Conservation (phyloP, 2,888 invertebrate genomes). For the Mechanitis messenoides region DNA sequence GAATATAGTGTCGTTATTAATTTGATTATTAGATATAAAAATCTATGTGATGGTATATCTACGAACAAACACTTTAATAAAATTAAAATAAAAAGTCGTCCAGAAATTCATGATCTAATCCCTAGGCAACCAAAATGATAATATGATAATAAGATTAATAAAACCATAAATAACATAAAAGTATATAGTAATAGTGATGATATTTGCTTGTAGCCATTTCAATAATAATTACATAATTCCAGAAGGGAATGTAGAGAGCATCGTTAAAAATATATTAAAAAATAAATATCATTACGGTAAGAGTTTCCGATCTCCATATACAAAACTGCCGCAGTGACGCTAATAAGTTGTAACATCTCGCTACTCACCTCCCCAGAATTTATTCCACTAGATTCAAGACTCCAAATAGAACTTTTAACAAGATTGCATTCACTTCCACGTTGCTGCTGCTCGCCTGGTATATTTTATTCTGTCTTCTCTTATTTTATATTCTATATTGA, state of each 20-base stretch:
- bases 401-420: constrained; percentile 27
- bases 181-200: no score
- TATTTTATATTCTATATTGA: background rate
- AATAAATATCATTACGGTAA: constrained; percentile 2
- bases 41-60: no score
- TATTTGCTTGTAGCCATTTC: no score
- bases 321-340: constrained; percentile 3
- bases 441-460: constrained; percentile 16
- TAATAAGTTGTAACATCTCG: constrained; percentile 20
- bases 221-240: no score
- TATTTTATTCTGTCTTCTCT: constrained; percentile 14
- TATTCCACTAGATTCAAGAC: constrained; percentile 22
- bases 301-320: background rate
- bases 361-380: constrained; percentile 20
- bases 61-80: no score
- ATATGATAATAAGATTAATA: no score
- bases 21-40: no score
- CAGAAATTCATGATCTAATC: no score
- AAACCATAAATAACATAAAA: no score
- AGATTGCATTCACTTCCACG: constrained; percentile 22
- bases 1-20: no score
- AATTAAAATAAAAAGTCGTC: no score
- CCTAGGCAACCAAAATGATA: no score
- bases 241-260: background rate
- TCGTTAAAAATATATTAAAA: background rate